Conservation (phyloP, 2,888 invertebrate genomes). For the Criorhina ranunculi region DNA sequence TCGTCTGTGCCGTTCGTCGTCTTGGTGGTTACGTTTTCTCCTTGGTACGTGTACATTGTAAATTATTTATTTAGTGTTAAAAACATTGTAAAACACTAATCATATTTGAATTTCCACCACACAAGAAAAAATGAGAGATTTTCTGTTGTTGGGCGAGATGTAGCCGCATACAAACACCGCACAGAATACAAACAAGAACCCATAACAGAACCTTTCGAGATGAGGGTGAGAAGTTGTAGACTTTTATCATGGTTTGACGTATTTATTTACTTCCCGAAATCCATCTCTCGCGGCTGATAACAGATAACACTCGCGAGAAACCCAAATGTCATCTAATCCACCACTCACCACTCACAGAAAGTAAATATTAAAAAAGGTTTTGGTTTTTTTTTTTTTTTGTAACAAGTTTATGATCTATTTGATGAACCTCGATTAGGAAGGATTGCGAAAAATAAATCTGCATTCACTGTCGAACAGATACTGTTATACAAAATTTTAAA, state of each 20-base stretch:
- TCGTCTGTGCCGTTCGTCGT: slow-evolving; percentile 27
- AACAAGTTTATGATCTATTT: slow-evolving; percentile 53
- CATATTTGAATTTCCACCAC: slow-evolving; percentile 72
- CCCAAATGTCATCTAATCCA: slow-evolving; percentile 50
- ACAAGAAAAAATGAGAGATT: slow-evolving; percentile 36
- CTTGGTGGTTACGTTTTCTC: slow-evolving; percentile 47
- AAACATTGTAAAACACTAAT: slow-evolving; percentile 76
- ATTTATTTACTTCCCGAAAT: slow-evolving; percentile 75
- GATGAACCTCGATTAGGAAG: slow-evolving; percentile 36
- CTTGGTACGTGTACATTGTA: slow-evolving; percentile 66
- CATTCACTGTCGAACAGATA: background rate
- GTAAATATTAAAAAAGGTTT: slow-evolving; percentile 37
- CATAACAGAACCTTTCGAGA: slow-evolving; percentile 27
- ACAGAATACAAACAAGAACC: slow-evolving; percentile 40
- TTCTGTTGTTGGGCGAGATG: slow-evolving; percentile 28
- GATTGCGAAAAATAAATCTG: slow-evolving; percentile 53
- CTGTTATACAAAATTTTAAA: slow-evolving; percentile 8
- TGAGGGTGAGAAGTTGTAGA: slow-evolving; percentile 74
- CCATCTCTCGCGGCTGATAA: slow-evolving; percentile 73
- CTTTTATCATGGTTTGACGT: slow-evolving; percentile 74
- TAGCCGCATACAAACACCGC: slow-evolving; percentile 29
- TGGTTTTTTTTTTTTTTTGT: slow-evolving; percentile 3
- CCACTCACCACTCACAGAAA: slow-evolving; percentile 24
- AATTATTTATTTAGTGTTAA: slow-evolving; percentile 77
- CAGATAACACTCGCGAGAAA: slow-evolving; percentile 60